A percentile compares a stretch with the other conserved stretches of the same genome.
Conservation (phyloP, 2,888 invertebrate genomes). For the Dynastes tityus region DNA sequence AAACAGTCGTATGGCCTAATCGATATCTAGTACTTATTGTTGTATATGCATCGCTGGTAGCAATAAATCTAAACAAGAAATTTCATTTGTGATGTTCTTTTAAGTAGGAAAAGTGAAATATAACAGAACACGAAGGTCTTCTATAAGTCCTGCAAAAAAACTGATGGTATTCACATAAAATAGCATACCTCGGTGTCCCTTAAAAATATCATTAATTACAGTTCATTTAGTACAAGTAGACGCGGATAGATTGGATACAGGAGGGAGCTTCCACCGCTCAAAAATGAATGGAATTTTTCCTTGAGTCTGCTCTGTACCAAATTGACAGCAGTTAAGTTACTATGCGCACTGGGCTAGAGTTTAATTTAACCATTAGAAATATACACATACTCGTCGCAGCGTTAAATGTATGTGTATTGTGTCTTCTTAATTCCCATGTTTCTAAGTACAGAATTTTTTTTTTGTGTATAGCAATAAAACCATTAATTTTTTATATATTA, state of each 20-base stretch:
- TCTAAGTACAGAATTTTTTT: neutral
- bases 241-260: neutral
- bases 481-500: neutral
- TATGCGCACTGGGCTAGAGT: too few species aligned
- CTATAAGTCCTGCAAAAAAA: conserved; percentile 12
- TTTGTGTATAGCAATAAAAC: conserved; percentile 7
- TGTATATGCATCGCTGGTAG: conserved; percentile 25
- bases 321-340: too few species aligned
- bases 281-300: neutral
- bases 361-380: too few species aligned
- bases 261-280: neutral
- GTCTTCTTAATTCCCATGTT: neutral
- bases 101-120: neutral
- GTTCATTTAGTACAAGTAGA: conserved; percentile 9
- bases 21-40: conserved; percentile 42
- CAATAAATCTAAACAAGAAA: conserved; percentile 28
- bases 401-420: conserved; percentile 8
- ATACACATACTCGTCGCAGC: neutral
- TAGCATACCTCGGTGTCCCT: neutral
- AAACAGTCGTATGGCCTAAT: conserved; percentile 52
- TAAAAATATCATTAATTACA: neutral
- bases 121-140: conserved; percentile 2
- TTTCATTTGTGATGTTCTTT: neutral
- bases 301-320: too few species aligned
- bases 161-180: neutral